Base-by-base conservation (phyloP, 2,113 vertebrate genomes). In the Eretmochelys imbricata region DNA sequence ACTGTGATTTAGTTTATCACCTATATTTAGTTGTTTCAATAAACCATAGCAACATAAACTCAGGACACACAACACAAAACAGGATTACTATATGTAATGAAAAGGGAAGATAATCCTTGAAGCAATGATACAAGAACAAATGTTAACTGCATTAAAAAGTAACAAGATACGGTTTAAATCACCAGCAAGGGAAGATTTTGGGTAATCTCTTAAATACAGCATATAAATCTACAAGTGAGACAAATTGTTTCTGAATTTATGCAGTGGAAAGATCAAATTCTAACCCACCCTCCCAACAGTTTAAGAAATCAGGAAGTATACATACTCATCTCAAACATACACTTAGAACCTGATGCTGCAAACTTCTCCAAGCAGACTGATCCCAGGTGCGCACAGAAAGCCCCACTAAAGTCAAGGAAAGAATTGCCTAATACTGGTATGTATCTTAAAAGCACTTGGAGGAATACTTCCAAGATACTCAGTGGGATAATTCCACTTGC, bases 61-160 rank as follows among this genome's bases (percentile, higher is more conserved):
- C 0, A 72, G 91, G 92, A 88, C 89, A 84, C 82, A 93, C 82
- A 95, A 53, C 93, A 88, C 82, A 10, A 91, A 95, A 93, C 0
- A 87, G 94, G 92, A 95, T 88, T 78, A 90, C 85, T 49, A 46
- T 12, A 25, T 0, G 89, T 65, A 91, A n/a, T 31, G 29, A 78
- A 88, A 87, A 65, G 65, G 50, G 78, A 91, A 93, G 90, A 96
- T 92, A 69, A 93, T 91, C 89, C 90, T 25, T 35, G 87, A 50
- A 90, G 76, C 83, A 91, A 80, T 46, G 29, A 87, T 29, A 46
- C 35, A 95, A 88, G 79, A 85, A 53, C 57, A 91, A 93, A 96
- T 87, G 89, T 88, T 42, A 87, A 88, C 83, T 80, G 87, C 92
- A 78, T 92, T 91, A 88, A 89, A 80, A 85, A 81, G 72, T 38